Base-by-base conservation (phyloP, 1,140 invertebrate species). In the Diachasmimorpha longicaudata region DNA sequence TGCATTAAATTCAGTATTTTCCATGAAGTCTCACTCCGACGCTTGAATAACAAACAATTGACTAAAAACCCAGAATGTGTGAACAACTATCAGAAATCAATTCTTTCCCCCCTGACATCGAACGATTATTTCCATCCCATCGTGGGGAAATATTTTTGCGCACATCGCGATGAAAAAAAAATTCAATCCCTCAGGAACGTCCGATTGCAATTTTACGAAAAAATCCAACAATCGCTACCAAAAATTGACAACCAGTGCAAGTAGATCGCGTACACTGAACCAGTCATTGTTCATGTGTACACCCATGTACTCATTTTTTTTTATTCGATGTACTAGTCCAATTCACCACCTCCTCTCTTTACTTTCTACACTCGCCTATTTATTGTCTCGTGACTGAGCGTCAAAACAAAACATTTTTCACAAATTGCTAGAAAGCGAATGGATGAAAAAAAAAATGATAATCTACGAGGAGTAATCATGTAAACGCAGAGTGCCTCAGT, bases 311-410 rank as follows among this genome's bases (percentile, higher is more conserved):
- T 37, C 8, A 39, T 67, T 67, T 46, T 67, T 74, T 74, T 39
- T 68, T 74, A 14, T 14, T 13, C 58, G 11, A 36, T 74, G 39
- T 46, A 36, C 23, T 19, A 31, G 19, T 21, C 69, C 19, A 46
- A 44, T 48, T 46, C 11, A 70, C 37, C 58, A n/a, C 66, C 46
- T 42, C 42, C 36, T 44, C 66, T 25, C 19, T n/a, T 31, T 74
- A 75, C 73, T 75, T 75, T 75, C 73, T 75, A 75, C 73, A 75
- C 52, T 75, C 73, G 73, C 73, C 73, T 75, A 75, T 75, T 75
- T 75, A 75, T 70, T 75, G 73, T 75, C 73, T 70, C 73, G 36
- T 70, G 68, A 69, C 48, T 46, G 16, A 31, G 39, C 67, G 48
- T 72, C 25, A 72, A 72, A 52, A 52, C 31, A 31, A 63, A 63